Evolutionary conservation across 2,888 invertebrate genomes (phyloP), one percentile per base, ranked within the genome.

Genomic region (Andrena flavipes): DNA sequence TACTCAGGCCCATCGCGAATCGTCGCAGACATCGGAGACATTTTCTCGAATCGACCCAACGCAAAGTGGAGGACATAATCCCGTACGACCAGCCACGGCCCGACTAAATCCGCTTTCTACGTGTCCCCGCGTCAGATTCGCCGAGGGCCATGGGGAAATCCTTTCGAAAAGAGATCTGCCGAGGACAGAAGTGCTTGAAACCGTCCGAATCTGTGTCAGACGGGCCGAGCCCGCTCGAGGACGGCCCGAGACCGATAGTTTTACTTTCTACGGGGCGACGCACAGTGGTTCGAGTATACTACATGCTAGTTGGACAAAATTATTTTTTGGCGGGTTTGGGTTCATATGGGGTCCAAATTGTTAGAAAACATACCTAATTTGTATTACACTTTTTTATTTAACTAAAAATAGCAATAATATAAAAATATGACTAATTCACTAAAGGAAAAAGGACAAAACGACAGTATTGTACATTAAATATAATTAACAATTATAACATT

Each of bases 201-300:
- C 10, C 23, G 30, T 4, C 56, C 74, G 78, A 88, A 86, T 87
- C 78, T 88, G 54, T 88, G 88, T 80, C 88, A 85, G 81, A 63
- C 76, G 75, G 80, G 0, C 23, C 56, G 49, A 80, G 29, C 56
- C n/a, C 10, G 63, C 67, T 78, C 85, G 87, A 88, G 86, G 88
- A 85, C 84, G 72, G 42, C 60, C 54, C 59, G 64, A 29, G 70
- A 65, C 64, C 51, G 49, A 77, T 85, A 84, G 80, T 87, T 88
- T 88, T 85, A 87, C 88, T 88, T 88, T 88, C 88, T 88, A 88
- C 84, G 82, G 76, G 56, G 65, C 51, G 70, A n/a, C n/a, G n/a
- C n/a, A n/a, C n/a, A n/a, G n/a, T n/a, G n/a, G n/a, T n/a, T n/a
- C n/a, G n/a, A n/a, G n/a, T n/a, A n/a, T n/a, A n/a, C n/a, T n/a